Base-by-base conservation (phyloP, 2,888 invertebrate genomes). In the Atrina japonica region DNA sequence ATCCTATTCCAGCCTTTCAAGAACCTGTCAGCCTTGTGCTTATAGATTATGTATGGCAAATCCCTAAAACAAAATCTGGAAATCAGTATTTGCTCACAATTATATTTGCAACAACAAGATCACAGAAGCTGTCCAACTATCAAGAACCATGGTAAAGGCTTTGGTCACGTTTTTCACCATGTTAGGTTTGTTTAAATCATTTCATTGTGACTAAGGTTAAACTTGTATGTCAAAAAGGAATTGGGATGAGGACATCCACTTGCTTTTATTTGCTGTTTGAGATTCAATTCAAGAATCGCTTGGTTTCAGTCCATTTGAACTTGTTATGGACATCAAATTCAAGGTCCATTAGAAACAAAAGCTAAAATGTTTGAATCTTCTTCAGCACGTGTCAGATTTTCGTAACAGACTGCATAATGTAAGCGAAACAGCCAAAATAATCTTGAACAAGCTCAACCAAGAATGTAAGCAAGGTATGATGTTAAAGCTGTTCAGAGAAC, bases 71-170 rank as follows among this genome's bases (percentile, higher is more conserved):
- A 27, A 72, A 58, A 58, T 66, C 66, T 45, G 68, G 68, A n/a
- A 53, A 53, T 56, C n/a, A 66, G 23, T 73, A 76, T 52, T 18
- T 68, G 6, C 45, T 68, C 25, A 71, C 65, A 18, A 71, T 66
- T 21, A 73, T 75, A 72, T 66, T 69, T 66, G 53, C 59, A 7
- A 66, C 66, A 7, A 72, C 59, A 7, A 29, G 11, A 35, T 79
- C 56, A 75, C 73, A 29, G 77, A 79, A 63, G 78, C 80, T 29
- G 67, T 82, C 50, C 82, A 79, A 18, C 61, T 80, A 45, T 41
- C 76, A 21, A 66, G 47, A 40, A 59, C 59, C 1, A 69, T 81
- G 16, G 56, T 73, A 11, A 77, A 74, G 52, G 75, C 74, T 43
- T 52, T 71, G 25, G 45, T 55, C 6, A 74, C 67, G 16, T 75